Evolutionary conservation across 2,888 invertebrate species (phyloP).

Genomic region (Trileptium ribeirensis): DNA sequence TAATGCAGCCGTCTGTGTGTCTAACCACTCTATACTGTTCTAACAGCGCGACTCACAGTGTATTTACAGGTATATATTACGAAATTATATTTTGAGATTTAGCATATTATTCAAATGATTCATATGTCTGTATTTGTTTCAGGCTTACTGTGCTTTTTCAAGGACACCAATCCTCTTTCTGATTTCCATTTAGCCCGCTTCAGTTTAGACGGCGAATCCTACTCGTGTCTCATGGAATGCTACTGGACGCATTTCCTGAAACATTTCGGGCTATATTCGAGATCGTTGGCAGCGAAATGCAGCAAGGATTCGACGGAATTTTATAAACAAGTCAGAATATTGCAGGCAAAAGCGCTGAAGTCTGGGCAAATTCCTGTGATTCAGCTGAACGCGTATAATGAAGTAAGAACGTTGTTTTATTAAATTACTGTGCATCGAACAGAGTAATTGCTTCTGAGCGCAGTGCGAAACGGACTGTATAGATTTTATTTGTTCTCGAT

Average conservation of each 20-base stretch:
- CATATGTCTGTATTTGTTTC: no score
- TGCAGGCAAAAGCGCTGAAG: slow-evolving; percentile 8
- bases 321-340: not conserved
- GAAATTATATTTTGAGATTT: no score
- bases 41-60: no score
- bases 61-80: no score
- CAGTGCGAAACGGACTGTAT: no score
- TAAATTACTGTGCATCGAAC: no score
- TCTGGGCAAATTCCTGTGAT: not conserved
- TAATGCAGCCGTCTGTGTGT: no score
- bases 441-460: no score
- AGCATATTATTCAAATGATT: no score
- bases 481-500: no score
- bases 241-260: slow-evolving; percentile 9
- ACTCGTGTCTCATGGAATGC: slow-evolving; percentile 5
- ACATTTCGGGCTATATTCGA: not conserved
- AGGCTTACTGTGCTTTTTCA: slow-evolving; percentile 14
- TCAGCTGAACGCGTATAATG: slow-evolving; percentile 3
- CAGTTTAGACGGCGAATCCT: not conserved
- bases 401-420: no score
- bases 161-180: not conserved
- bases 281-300: not conserved
- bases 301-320: not conserved
- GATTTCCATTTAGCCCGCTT: slow-evolving; percentile 6
- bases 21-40: no score